These are phyloP conservation scores for Conger conger DNA, from an alignment of 2,113 vertebrate genomes.

Conservation along the genomic window DNA sequence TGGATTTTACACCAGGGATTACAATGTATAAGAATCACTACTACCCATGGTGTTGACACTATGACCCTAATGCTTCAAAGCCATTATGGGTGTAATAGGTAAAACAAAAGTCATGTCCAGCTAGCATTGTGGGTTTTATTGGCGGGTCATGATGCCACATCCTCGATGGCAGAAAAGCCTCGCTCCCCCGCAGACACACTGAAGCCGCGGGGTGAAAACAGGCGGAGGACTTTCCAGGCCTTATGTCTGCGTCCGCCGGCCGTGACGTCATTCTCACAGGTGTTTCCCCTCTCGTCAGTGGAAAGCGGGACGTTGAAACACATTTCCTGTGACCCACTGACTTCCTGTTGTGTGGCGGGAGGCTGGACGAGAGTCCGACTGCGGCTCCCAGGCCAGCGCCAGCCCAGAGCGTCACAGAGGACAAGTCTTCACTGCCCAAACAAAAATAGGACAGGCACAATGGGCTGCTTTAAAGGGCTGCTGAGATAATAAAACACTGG, in stretches of 20 bases:
- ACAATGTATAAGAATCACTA: background rate
- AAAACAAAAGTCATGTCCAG: constrained; percentile 32
- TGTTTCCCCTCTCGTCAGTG: constrained; percentile 68
- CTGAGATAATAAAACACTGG: background rate
- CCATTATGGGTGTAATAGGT: background rate
- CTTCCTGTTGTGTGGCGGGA: constrained; percentile 55
- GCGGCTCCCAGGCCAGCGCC: background rate
- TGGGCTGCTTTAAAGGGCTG: background rate
- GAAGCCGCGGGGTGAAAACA: background rate
- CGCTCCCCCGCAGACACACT: constrained; percentile 30
- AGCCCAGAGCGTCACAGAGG: constrained; percentile 31
- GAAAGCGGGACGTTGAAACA: constrained; percentile 53
- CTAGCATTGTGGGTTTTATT: constrained; percentile 39
- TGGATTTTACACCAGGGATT: background rate
- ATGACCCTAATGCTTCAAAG: background rate
- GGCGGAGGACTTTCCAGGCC: constrained; percentile 63
- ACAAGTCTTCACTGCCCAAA: constrained; percentile 24
- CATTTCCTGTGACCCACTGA: constrained; percentile 59
- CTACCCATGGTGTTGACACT: background rate
- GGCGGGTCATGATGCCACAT: constrained; percentile 24
- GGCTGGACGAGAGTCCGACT: background rate
- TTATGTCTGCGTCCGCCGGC: constrained; percentile 61
- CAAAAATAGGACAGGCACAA: background rate
- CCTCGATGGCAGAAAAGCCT: background rate
- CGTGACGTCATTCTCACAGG: constrained; percentile 65